Base-by-base conservation (phyloP, 2,888 invertebrate genomes). In the Catocala sponsa region DNA sequence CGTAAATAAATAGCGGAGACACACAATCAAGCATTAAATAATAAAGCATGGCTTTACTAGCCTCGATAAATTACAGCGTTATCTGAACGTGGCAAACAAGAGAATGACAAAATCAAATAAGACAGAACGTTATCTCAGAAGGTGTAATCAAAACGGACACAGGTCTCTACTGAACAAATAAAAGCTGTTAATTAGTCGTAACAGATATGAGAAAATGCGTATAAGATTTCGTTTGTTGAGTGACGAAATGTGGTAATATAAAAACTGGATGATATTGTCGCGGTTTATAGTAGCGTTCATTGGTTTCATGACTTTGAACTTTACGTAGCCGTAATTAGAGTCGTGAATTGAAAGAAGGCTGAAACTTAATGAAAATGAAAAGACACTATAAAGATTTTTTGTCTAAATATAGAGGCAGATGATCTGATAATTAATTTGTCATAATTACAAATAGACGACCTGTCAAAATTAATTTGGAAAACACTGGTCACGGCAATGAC, bases 21-120 rank as follows among this genome's bases (percentile, higher is more conserved):
- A 77, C 78, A 84, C 88, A 88, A 88, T 89, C 85, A 87, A 84
- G 86, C 87, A 89, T 90, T 89, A 90, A 90, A 90, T 88, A 87
- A 89, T 91, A 91, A 90, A 91, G 82, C 84, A 83, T 87, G 85
- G 85, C 90, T 90, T 88, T 87, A 84, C 90, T 89, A 85, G 86
- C 90, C 91, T 88, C 86, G 89, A 91, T 91, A 92, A 92, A 91
- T 91, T 89, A 90, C 81, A 62, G 62, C 78, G 79, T 87, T 92
- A 93, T 93, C 90, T 79, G 76, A 76, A 64, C 32, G 62, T 78
- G 72, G 83, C 88, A 92, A 91, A 91, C 91, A 89, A 62, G 77
- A 76, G 86, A 84, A 87, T 84, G 83, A 80, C 80, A 82, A 85
- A 88, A 90, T 90, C 88, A 92, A 92, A 92, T 92, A 92, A 84